Base-by-base conservation (phyloP, 2,797 vertebrate genomes). In the Allenopithecus nigroviridis region DNA sequence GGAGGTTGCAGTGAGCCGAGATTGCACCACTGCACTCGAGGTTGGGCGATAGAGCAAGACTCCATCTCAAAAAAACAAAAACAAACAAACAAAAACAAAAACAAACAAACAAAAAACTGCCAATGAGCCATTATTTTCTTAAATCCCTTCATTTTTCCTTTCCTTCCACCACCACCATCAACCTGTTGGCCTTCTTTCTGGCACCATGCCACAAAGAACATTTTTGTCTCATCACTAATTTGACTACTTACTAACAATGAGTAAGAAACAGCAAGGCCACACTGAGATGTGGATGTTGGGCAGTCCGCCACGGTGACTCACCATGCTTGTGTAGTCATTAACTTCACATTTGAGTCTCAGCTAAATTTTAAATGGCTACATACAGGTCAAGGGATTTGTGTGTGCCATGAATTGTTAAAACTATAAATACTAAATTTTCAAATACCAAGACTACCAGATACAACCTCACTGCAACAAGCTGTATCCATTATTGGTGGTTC, bases 211-310 rank as follows among this genome's bases (percentile, higher is more conserved):
- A 48, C 55, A 30, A 16, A 36, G 57, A 68, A 53, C 9, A 14
- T 41, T 36, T 43, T 59, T 30, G 28, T 1, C 0, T n/a, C 61
- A 24, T 24, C 14, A 6, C 19, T n/a, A 17, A 53, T 5, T 16
- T 46, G 12, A 64, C 72, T n/a, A 21, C 50, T 80, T 19, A 7
- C 70, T n/a, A 43, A 13, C 41, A 46, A 28, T 26, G 53, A 68
- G 5, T 1, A 48, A 21, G 48, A 91, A 61, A 50, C 1, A 57
- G 17, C 39, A 14, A 21, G 0, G 0, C 5, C 22, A 36, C 2
- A 0, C 53, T 26, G 48, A 72, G 28, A 86, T 17, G n/a, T 5
- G 59, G 7, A 8, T 19, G 14, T 80, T 39, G 50, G 68, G 17
- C 30, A 2, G 1, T 26, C 55, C 22, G 7, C 33, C 84, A 59